Evolutionary conservation across 1,140 invertebrate genomes (phyloP).

Genomic region (Drosophila athabasca): DNA sequence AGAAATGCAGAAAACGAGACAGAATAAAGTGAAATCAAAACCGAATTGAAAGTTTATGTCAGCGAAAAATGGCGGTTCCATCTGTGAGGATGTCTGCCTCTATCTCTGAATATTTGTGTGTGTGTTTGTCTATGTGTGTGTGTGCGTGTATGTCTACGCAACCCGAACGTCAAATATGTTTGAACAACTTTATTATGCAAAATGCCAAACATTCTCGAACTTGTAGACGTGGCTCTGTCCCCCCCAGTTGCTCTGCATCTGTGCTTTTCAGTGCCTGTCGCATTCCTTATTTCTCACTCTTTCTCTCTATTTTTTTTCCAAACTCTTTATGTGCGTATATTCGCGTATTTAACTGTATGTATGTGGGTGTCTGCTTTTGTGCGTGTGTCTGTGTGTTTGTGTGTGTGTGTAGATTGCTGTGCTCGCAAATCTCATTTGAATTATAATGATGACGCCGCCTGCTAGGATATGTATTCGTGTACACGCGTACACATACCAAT

Average conservation of each 20-base stretch:
- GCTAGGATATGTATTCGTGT: conserved; percentile 27
- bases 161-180: conserved; percentile 74
- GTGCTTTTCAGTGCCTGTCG: too few relatives aligned
- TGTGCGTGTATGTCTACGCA: conserved; percentile 29
- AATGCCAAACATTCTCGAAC: conserved; percentile 80
- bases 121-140: conserved; percentile 12
- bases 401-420: conserved; percentile 54
- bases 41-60: conserved; percentile 77
- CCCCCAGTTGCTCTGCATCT: not conserved
- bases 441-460: conserved; percentile 77
- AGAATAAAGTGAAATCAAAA: conserved; percentile 68
- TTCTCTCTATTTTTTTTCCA: not conserved
- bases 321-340: conserved; percentile 21
- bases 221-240: conserved; percentile 60
- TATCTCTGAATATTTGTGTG: not conserved
- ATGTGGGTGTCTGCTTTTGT: not conserved
- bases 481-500: conserved; percentile 13
- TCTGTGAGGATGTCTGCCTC: conserved; percentile 25
- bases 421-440: conserved; percentile 80
- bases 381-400: conserved; percentile 12
- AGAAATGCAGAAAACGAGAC: conserved; percentile 6
- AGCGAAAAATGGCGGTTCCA: conserved; percentile 63
- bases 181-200: conserved; percentile 80
- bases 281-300: not conserved
- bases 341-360: conserved; percentile 11